Base-by-base conservation (phyloP, 2,888 invertebrate species). In the Cephonodes hylas region DNA sequence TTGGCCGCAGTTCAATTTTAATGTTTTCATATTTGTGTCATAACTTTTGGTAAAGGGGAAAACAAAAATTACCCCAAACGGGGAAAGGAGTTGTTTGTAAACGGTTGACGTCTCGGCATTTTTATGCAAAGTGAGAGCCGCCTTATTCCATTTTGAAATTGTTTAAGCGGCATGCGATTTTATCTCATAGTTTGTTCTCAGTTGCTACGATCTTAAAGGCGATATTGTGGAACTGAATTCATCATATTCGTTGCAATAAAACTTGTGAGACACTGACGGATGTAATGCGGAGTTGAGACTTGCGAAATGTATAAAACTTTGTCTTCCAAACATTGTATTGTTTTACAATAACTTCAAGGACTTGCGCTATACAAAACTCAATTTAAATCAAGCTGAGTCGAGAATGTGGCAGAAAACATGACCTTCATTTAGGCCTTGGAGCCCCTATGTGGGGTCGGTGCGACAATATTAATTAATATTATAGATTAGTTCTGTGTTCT, bases 1-100 rank as follows among this genome's bases (percentile, higher is more conserved):
- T 90, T 91, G 89, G 87, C 88, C 73, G 77, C 81, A 82, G 84
- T 89, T 91, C 86, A 91, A 91, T 89, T 89, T 87, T 85, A 88
- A 88, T 90, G 84, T 87, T 86, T 88, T 86, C 86, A 86, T 85
- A 88, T 86, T 88, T 88, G 83, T 87, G 87, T 86, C 86, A 87
- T 88, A 89, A 88, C 83, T 89, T 89, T 85, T 74, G 70, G 82
- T 81, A 81, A 86, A 88, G 81, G 82, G 80, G 81, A 83, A 86
- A 86, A 88, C 83, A 87, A 88, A 88, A 88, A 89, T 86, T 86
- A 86, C 81, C 77, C 79, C 75, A 77, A 77, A 80, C 70, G 74
- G 76, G 79, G 78, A 80, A 86, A 84, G 77, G 85, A 85, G 86
- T 88, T 91, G 88, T 90, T 90, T 89, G 89, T 89, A 88, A 88